Evolutionary conservation across 35 echinoderm and acorn worm species (phyloP).

Genomic region (Strongylocentrotus purpuratus): DNA sequence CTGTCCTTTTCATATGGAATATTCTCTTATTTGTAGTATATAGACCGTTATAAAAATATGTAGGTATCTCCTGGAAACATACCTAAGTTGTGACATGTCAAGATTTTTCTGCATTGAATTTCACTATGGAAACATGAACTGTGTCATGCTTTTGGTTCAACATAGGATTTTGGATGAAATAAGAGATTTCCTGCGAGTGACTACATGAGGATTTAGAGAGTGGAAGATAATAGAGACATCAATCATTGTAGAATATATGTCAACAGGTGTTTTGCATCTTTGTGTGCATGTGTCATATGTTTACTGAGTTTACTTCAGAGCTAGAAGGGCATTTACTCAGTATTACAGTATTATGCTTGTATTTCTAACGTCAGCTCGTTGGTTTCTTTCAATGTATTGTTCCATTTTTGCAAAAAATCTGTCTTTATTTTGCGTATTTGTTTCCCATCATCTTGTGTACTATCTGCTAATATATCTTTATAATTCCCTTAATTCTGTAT

Average conservation of each 20-base stretch:
- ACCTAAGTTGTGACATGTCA: not conserved
- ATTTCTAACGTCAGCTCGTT: too few species aligned
- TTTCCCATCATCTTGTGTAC: too few species aligned
- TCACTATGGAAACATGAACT: not conserved
- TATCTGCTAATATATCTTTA: too few species aligned
- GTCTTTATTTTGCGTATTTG: too few species aligned
- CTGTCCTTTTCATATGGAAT: too few species aligned
- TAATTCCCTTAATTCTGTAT: too few species aligned
- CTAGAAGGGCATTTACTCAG: too few species aligned
- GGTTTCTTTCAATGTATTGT: too few species aligned
- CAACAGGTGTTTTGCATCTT: not conserved
- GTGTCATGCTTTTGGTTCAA: not conserved
- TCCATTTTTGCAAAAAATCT: too few species aligned
- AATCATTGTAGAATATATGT: not conserved
- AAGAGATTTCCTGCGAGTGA: not conserved
- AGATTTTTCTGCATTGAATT: not conserved
- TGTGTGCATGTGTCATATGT: not conserved
- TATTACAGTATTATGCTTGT: too few species aligned
- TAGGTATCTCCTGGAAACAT: not conserved
- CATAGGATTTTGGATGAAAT: not conserved
- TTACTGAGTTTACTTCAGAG: not conserved
- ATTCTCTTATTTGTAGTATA: too few species aligned
- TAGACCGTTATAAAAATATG: not conserved
- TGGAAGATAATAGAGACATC: not conserved
- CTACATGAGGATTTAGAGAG: not conserved